phyloP scores from a whole-genome alignment of 2,888 invertebrate species.

The Agrochola lota region DNA sequence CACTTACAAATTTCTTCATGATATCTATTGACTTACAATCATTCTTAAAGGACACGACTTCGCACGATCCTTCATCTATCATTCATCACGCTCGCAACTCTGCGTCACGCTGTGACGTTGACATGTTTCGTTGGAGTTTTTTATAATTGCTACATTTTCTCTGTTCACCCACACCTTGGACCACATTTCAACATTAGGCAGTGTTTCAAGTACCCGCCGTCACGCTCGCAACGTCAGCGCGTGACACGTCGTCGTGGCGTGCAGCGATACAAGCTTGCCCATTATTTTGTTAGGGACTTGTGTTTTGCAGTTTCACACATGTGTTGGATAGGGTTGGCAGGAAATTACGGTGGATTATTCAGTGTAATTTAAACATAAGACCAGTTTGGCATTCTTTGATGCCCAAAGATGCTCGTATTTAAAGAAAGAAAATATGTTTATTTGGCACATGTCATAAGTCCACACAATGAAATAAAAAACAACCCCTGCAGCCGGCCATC shows the following conservation, averaged over 20 bases:
- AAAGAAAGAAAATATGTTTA: background rate
- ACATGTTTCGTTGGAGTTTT: background rate
- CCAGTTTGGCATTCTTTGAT: background rate
- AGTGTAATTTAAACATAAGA: background rate
- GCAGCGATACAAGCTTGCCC: constrained; percentile 58
- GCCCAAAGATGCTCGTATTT: background rate
- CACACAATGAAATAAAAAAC: background rate
- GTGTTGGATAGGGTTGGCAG: background rate
- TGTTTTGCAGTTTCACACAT: constrained; percentile 61
- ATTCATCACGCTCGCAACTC: background rate
- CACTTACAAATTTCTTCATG: background rate
- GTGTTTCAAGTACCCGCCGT: constrained; percentile 69
- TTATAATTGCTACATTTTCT: background rate
- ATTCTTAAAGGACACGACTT: background rate
- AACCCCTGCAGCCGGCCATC: background rate
- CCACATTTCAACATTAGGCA: constrained; percentile 57
- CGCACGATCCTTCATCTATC: background rate
- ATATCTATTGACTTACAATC: background rate
- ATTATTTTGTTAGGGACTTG: constrained; percentile 76
- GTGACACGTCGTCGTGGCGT: constrained; percentile 68
- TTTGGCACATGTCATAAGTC: background rate
- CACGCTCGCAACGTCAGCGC: constrained; percentile 76
- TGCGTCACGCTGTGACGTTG: background rate
- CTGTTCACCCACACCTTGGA: constrained; percentile 1
- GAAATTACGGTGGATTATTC: background rate